Evolutionary conservation across 2,113 vertebrate genomes (phyloP).

Genomic region (Dromaius novaehollandiae): DNA sequence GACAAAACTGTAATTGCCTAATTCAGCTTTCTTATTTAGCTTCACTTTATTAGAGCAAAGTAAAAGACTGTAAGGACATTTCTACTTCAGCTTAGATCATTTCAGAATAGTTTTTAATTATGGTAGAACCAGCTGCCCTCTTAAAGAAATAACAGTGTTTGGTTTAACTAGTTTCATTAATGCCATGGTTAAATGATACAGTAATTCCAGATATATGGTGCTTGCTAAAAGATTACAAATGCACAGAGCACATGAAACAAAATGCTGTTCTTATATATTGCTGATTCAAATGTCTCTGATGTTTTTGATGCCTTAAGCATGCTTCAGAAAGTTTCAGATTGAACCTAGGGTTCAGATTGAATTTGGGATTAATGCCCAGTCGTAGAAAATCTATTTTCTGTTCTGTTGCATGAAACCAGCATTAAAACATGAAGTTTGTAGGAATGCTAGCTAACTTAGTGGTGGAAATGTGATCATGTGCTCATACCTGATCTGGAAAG

Average conservation of each 20-base stretch:
- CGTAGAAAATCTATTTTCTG: constrained; percentile 3
- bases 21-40: constrained; percentile 22
- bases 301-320: neutral
- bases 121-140: neutral
- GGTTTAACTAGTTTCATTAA: neutral
- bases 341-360: neutral
- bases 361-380: neutral
- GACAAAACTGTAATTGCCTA: constrained; percentile 26
- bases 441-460: neutral
- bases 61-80: neutral
- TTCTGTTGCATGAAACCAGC: neutral
- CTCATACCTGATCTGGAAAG: neutral
- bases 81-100: neutral
- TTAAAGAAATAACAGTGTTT: neutral
- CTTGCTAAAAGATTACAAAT: neutral
- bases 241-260: neutral
- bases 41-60: neutral
- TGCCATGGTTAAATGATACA: rapidly evolving
- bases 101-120: neutral
- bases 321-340: constrained; percentile 1
- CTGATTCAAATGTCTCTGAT: constrained; percentile 12
- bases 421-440: neutral
- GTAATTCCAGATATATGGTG: neutral
- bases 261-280: neutral
- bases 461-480: neutral